phyloP scores from a whole-genome alignment of 1,140 invertebrate species.

The Oedothorax gibbosus region DNA sequence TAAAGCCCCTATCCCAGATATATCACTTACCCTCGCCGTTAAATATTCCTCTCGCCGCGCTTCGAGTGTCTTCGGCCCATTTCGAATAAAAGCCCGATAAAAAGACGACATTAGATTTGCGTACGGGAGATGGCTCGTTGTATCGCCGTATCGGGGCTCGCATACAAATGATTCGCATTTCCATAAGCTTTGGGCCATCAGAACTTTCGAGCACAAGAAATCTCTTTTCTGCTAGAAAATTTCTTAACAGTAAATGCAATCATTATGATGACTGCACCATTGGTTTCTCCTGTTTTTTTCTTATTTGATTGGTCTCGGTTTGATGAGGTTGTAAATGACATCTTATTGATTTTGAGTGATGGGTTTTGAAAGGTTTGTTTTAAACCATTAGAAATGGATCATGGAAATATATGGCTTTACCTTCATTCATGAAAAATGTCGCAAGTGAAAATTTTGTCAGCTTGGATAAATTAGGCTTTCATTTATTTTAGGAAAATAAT shows the following conservation, averaged over 20 bases:
- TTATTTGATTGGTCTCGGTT: background rate
- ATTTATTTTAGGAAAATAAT: too few relatives aligned
- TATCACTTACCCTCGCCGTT: slow-evolving; percentile 21
- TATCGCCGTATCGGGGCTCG: background rate
- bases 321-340: background rate
- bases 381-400: too few relatives aligned
- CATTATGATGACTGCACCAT: slow-evolving; percentile 51
- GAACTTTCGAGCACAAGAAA: background rate
- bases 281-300: background rate
- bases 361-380: too few relatives aligned
- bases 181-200: slow-evolving; percentile 29
- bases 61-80: slow-evolving; percentile 11
- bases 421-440: too few relatives aligned
- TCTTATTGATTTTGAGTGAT: too few relatives aligned
- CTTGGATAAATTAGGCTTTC: too few relatives aligned
- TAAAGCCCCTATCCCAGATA: slow-evolving; percentile 20
- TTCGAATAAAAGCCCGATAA: slow-evolving; percentile 44
- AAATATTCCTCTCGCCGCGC: slow-evolving; percentile 32
- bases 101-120: slow-evolving; percentile 40
- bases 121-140: background rate
- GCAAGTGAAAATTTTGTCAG: too few relatives aligned
- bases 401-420: too few relatives aligned
- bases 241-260: slow-evolving; percentile 50
- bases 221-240: slow-evolving; percentile 18
- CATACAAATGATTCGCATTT: slow-evolving; percentile 39